Conservation (phyloP, 1,140 invertebrate genomes). For the Notospermus geniculatus region DNA sequence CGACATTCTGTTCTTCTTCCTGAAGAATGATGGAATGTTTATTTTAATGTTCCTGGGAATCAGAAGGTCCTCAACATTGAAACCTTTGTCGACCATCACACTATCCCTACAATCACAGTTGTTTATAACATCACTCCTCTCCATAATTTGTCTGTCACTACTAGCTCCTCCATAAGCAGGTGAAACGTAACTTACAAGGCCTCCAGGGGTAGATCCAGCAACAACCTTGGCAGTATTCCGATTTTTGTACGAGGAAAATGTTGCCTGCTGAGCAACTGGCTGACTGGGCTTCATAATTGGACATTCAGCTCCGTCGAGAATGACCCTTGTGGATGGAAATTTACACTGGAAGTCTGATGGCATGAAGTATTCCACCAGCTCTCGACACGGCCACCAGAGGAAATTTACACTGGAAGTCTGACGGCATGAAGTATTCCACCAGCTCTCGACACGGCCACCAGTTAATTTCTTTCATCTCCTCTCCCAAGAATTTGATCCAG, state of each 20-base stretch:
- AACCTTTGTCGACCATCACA: slow-evolving; percentile 16
- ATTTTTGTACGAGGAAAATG: slow-evolving; percentile 5
- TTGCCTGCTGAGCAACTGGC: slow-evolving; percentile 31
- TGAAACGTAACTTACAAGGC: slow-evolving; percentile 11
- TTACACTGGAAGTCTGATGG: neutral
- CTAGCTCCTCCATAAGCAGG: slow-evolving; percentile 15
- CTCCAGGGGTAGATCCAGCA: neutral
- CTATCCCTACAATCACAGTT: slow-evolving; percentile 12
- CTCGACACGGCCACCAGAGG: too few relatives aligned
- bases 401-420: too few relatives aligned
- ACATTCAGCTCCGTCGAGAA: slow-evolving; percentile 14
- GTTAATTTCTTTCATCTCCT: neutral
- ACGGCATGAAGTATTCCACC: too few relatives aligned
- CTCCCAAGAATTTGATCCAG: neutral
- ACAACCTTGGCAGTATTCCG: slow-evolving; percentile 1
- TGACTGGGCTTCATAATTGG: slow-evolving; percentile 18
- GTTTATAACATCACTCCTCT: slow-evolving; percentile 8
- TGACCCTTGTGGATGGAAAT: slow-evolving; percentile 6
- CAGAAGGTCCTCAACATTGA: slow-evolving; percentile 21
- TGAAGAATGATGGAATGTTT: slow-evolving; percentile 15
- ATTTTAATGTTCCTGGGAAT: slow-evolving; percentile 4
- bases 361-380: neutral
- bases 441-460: slow-evolving; percentile 1
- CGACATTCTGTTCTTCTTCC: slow-evolving; percentile 18
- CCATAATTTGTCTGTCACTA: slow-evolving; percentile 21